Evolutionary conservation across 1,140 invertebrate genomes (phyloP).

Genomic region (Eupeodes corollae): DNA sequence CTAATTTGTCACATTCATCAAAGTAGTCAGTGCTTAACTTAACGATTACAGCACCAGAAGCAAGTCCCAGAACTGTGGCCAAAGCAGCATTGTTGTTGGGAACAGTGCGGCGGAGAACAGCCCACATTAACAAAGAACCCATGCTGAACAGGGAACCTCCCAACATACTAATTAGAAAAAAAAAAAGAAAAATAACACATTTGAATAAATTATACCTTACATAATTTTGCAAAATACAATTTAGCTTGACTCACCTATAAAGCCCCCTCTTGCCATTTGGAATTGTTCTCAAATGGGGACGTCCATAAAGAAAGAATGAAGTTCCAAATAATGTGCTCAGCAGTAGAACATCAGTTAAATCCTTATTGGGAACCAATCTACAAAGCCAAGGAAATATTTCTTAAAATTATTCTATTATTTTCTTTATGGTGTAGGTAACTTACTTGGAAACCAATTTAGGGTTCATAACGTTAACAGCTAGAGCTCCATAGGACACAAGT

Average conservation of each 20-base stretch:
- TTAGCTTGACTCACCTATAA: constrained; percentile 33
- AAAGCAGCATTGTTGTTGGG: constrained; percentile 50
- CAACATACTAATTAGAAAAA: constrained; percentile 41
- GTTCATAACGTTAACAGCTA: constrained; percentile 57
- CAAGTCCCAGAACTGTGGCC: constrained; percentile 46
- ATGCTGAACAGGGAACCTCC: constrained; percentile 56
- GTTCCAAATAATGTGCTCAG: constrained; percentile 46
- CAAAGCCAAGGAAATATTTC: constrained; percentile 8
- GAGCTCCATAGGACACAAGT: constrained; percentile 45
- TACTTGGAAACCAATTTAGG: constrained; percentile 47
- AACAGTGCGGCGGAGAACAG: constrained; percentile 52
- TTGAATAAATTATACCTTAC: not conserved
- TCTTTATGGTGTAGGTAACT: constrained; percentile 9
- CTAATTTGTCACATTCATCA: constrained; percentile 26
- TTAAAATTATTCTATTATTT: too few species aligned
- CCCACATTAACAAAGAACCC: constrained; percentile 61
- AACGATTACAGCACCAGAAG: constrained; percentile 45
- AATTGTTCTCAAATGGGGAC: constrained; percentile 41
- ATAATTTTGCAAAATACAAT: not conserved
- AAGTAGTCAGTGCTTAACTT: constrained; percentile 49
- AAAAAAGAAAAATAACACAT: not conserved
- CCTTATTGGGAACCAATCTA: constrained; percentile 46
- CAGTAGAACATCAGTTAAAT: constrained; percentile 48
- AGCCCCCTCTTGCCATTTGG: constrained; percentile 38
- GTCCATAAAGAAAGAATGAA: constrained; percentile 50